These are phyloP conservation scores for Nasonia giraulti DNA, from an alignment of 1,140 invertebrate species.

Conservation along the genomic window DNA sequence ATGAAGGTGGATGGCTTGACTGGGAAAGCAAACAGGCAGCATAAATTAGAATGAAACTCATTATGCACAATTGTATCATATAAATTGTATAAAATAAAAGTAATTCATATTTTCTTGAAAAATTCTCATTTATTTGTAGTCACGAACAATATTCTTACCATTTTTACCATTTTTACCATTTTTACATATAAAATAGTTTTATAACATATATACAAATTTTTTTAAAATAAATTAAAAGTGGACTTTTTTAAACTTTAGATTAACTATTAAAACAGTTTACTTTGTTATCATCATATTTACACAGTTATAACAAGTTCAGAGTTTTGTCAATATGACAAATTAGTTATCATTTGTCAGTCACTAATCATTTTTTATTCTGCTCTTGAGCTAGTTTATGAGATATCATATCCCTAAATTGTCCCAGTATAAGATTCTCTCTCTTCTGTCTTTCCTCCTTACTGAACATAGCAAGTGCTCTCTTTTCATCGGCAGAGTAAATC, in stretches of 20 bases:
- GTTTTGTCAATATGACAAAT: slow-evolving; percentile 31
- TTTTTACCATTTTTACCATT: too few relatives aligned
- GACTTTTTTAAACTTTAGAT: slow-evolving; percentile 6
- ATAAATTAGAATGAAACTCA: slow-evolving; percentile 51
- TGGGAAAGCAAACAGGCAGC: slow-evolving; percentile 65
- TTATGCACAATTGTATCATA: slow-evolving; percentile 32
- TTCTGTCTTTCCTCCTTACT: slow-evolving; percentile 98
- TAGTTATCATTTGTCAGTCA: not conserved
- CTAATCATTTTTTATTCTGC: slow-evolving; percentile 68
- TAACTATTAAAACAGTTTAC: not conserved
- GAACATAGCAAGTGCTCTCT: slow-evolving; percentile 97
- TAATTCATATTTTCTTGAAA: slow-evolving; percentile 74
- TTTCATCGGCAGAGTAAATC: slow-evolving; percentile 99
- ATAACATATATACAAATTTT: slow-evolving; percentile 42
- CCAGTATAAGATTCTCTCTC: slow-evolving; percentile 95
- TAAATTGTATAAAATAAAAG: too few relatives aligned
- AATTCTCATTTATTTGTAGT: slow-evolving; percentile 80
- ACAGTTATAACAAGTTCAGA: not conserved
- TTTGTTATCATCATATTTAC: slow-evolving; percentile 19
- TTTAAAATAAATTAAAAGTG: slow-evolving; percentile 38
- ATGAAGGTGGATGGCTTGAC: slow-evolving; percentile 68
- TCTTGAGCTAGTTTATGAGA: slow-evolving; percentile 79
- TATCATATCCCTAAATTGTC: slow-evolving; percentile 96
- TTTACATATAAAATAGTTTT: slow-evolving; percentile 3
- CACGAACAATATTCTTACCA: not conserved